Evolutionary conservation across 2,113 vertebrate species (phyloP).

Genomic region (Xenopus laevis): DNA sequence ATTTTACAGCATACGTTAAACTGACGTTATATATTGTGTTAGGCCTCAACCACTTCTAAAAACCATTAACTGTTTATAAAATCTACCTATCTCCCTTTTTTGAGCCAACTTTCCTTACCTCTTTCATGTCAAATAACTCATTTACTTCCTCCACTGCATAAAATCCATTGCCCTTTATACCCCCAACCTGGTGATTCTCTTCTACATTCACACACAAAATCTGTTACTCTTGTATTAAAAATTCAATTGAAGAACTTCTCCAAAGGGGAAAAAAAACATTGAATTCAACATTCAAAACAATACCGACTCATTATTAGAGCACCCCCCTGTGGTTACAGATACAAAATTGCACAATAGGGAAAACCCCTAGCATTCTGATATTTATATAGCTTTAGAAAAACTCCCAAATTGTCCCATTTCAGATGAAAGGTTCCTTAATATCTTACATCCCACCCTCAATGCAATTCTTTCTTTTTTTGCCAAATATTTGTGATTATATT

Average conservation of each 20-base stretch:
- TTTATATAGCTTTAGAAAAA: not conserved
- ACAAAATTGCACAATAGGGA: not conserved
- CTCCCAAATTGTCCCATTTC: not conserved
- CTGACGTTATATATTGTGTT: too few relatives aligned
- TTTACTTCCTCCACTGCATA: too few relatives aligned
- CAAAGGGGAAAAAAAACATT: constrained; percentile 1
- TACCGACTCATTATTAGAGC: not conserved
- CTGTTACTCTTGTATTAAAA: not conserved
- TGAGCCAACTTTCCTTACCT: too few relatives aligned
- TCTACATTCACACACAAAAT: not conserved
- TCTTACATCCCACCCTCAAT: not conserved
- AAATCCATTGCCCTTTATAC: too few relatives aligned
- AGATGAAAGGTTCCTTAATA: not conserved
- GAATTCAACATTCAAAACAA: not conserved
- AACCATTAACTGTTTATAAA: too few relatives aligned
- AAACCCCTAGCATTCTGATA: not conserved
- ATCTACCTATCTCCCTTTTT: too few relatives aligned
- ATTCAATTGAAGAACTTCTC: not conserved
- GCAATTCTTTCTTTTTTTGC: too few relatives aligned
- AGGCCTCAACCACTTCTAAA: too few relatives aligned
- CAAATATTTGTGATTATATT: too few relatives aligned
- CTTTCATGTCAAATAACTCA: too few relatives aligned
- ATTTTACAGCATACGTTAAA: too few relatives aligned
- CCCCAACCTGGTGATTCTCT: too few relatives aligned
- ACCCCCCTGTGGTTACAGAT: not conserved